A percentile compares a stretch with the other conserved stretches of the same genome.
Evolutionary conservation across 2,888 invertebrate species (phyloP).

Genomic region (Norana najaformis): DNA sequence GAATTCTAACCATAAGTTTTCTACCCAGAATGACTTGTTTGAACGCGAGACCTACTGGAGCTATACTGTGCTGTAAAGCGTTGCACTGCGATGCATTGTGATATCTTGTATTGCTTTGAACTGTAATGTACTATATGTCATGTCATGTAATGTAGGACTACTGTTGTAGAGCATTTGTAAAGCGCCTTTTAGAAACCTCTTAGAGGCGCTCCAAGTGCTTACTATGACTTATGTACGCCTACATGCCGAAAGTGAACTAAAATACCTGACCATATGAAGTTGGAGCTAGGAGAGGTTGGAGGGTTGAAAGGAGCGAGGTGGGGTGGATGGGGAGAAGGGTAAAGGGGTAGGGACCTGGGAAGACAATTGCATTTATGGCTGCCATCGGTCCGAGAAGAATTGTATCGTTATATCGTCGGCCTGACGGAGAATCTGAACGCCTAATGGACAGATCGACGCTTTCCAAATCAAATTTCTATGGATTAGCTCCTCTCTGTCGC

Average conservation of each 20-base stretch:
- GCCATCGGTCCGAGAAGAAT: not conserved
- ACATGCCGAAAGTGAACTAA: not conserved
- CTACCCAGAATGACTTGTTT: no score
- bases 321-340: not conserved
- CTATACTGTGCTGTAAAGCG: no score
- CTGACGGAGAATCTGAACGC: not conserved
- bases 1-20: no score
- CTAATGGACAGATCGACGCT: not conserved
- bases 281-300: not conserved
- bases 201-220: no score
- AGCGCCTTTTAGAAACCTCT: no score
- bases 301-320: not conserved
- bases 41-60: no score
- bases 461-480: not conserved
- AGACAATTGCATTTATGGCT: not conserved
- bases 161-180: no score
- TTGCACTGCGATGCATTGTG: no score
- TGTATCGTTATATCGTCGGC: not conserved
- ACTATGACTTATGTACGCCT: no score
- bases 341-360: not conserved
- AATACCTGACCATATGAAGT: not conserved
- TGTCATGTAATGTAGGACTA: no score
- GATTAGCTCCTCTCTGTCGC: not conserved
- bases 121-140: no score
- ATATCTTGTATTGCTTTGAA: no score